These are phyloP conservation scores for Dendrolimus pini DNA, from an alignment of 2,888 invertebrate genomes.

Conservation along the genomic window DNA sequence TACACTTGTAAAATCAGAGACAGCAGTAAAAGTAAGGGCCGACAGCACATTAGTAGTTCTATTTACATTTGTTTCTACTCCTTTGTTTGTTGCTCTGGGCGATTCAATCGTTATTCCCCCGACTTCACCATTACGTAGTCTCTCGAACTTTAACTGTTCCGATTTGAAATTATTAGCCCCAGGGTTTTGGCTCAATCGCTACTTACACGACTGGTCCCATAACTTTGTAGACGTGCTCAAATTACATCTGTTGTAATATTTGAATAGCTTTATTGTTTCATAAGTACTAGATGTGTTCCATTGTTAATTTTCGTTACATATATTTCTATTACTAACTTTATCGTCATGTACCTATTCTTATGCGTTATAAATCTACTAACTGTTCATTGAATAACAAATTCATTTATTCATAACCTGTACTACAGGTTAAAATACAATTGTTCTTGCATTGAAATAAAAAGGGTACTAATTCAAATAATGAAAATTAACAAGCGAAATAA, in stretches of 20 bases:
- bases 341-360: no score
- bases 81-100: constrained; percentile 4
- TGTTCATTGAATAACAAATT: no score
- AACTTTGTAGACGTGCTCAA: constrained; percentile 23
- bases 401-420: no score
- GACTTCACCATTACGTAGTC: constrained; percentile 32
- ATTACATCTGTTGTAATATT: constrained; percentile 12
- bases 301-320: not conserved
- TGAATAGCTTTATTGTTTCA: not conserved
- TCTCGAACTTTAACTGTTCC: constrained; percentile 32
- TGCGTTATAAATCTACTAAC: no score
- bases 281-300: not conserved
- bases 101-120: constrained; percentile 28
- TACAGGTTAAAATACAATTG: no score
- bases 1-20: no score
- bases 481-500: no score
- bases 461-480: no score
- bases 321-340: no score
- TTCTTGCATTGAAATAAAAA: no score
- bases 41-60: no score
- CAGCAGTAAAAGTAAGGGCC: no score
- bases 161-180: constrained; percentile 40
- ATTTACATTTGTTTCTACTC: not conserved
- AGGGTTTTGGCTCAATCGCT: constrained; percentile 15
- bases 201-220: constrained; percentile 14